Base-by-base conservation (phyloP, 1,140 invertebrate genomes). In the Mizuhopecten yessoensis region DNA sequence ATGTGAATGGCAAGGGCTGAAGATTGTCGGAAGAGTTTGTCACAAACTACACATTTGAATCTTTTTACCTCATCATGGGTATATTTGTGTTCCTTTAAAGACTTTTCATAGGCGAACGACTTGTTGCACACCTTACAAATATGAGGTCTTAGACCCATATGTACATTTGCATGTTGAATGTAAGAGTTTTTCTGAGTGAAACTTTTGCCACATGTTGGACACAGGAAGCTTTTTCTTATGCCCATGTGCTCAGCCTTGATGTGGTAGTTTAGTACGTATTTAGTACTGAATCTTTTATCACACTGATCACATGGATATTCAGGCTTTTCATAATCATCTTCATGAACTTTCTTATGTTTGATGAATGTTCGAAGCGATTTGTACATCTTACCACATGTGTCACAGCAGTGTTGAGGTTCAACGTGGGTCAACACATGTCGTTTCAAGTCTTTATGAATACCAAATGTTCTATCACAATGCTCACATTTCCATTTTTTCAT, bases 151-250 rank as follows among this genome's bases (percentile, higher is more conserved):
- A 95, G 93, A 10, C 94, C 94, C 34, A 94, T 88, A 88, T 96
- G 95, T 87, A 95, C 93, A 93, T 96, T 96, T 23, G 93, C 93
- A 94, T 96, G 95, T 57, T 94, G 93, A 1, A 92, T 86, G 86
- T 94, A 95, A 0, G 94, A 93, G 23, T 93, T 94, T 87, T 94
- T 95, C 89, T 94, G 94, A 34, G 93, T 94, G 87, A 95, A 96
- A 57, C 94, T 94, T 92, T 94, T 95, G 0, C 95, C 95, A 94
- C 95, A 96, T 15, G 92, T 93, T 34, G 94, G 93, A 90, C 95
- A 96, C 39, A 95, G 86, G 57, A 92, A 94, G 0, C 92, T 93
- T 86, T 93, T 93, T 87, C 94, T 94, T 86, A 94, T 91, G 23
- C 93, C 94, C 20, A 94, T 89, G 91, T 96, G 95, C 33, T 94